Base-by-base conservation (phyloP, 2,797 vertebrate species). In the Gastrophryne carolinensis region DNA sequence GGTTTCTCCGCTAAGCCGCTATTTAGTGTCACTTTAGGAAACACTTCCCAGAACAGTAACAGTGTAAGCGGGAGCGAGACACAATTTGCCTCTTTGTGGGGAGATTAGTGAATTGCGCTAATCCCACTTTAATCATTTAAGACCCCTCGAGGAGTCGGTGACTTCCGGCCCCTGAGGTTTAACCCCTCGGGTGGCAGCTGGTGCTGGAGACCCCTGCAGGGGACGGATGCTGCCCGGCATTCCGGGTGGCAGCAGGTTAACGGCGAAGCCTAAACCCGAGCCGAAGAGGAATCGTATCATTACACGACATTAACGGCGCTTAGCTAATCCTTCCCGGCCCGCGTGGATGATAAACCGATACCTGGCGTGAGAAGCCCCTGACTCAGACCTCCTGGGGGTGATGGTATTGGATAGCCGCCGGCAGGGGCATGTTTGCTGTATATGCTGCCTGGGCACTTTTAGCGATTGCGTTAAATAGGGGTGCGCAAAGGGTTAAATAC, bases 41-140 rank as follows among this genome's bases (percentile, higher is more conserved):
- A 47, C 47, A 21, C 13, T 17, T 29, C 47, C 30, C 44, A 29
- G 50, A 19, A 41, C 52, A 49, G 26, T 34, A n/a, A 24, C 44
- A 53, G 44, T 53, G 63, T 67, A 67, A 49, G 29, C 24, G n/a
- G 47, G 47, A 24, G 19, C 64, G 21, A 13, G 17, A 57, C 17
- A 64, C 75, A 77, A 77, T 77, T 71, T 77, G 67, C 71, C 64
- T 67, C 58, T 77, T 71, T 77, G 67, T 71, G 27, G 62, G 35
- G 60, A 71, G 75, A 77, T 77, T 77, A 77, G 35, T 35, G 67
- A 67, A 71, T 77, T 65, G 37, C n/a, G 49, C 21, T 77, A 77
- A 77, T 77, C 75, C 75, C 12, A 56, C 58, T 77, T 77, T 77
- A 77, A 77, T 77, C 58, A 77, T 71, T 58, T 77, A 77, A 77